Evolutionary conservation across 1,140 invertebrate genomes (phyloP), one percentile per base, ranked within the genome.

Genomic region (Armadillidium nasatum): DNA sequence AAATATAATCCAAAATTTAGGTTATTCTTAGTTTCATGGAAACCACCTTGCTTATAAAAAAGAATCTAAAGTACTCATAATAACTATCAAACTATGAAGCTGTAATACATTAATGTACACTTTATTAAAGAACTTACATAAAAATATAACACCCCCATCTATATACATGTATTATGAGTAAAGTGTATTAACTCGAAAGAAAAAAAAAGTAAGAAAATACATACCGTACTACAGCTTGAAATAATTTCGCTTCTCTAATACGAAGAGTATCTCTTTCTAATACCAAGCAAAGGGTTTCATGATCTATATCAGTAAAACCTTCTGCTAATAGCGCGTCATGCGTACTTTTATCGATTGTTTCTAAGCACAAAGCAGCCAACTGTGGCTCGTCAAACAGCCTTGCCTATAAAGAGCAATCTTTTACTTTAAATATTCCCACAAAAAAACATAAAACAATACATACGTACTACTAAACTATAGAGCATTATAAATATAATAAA

Each of bases 341-440:
- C 4, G 94, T 94, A 82, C 92, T 91, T 83, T 93, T 93, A 83
- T 95, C 94, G 79, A 96, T 95, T 54, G 90, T 91, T 82, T 94
- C 92, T 74, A 95, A 85, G 83, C 93, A 95, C 15, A 93, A 85
- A 0, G 90, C 88, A 43, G 91, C 92, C 44, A 95, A 82, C 81
- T 90, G 89, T 0, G 90, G 90, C 83, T 94, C 92, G 84, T 94
- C 92, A 85, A 94, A 95, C 22, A 94, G 83, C 43, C 93, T 85
- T 0, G 93, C 93, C 82, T 86, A 71, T 11, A 71, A 44, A 19
- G 4, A 73, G 13, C 44, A 50, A 33, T 33, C 6, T 33, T 33
- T 33, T 33, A 33, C 33, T 3, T 6, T 3, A 33, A 33, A 33
- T 33, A 6, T 33, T 33, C 33, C 33, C 1, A 33, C 2, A 33